phyloP scores from a whole-genome alignment of 1,140 invertebrate genomes.

The Polypedilum pembai region DNA sequence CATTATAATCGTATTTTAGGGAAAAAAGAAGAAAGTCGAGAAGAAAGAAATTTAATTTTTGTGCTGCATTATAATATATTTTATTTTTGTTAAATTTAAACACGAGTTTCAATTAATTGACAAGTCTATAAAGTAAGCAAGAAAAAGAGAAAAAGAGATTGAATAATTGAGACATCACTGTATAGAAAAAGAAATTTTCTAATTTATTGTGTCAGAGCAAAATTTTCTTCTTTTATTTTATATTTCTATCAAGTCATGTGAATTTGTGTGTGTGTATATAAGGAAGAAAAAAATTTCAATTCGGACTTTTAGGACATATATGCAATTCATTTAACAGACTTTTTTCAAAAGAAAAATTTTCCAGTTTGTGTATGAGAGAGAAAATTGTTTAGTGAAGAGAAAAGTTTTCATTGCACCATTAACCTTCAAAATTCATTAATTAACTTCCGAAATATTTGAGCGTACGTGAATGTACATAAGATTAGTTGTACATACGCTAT shows the following conservation, averaged over 20 bases:
- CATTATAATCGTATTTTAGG: conserved; percentile 22
- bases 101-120: background rate
- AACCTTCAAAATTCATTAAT: conserved; percentile 19
- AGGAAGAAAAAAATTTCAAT: no score
- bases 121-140: conserved; percentile 13
- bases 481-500: background rate
- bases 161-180: background rate
- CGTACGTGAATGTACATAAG: background rate
- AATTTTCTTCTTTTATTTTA: no score
- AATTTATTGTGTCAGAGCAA: no score
- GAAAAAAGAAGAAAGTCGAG: no score
- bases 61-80: background rate
- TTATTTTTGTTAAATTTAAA: background rate
- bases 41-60: background rate
- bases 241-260: no score
- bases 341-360: no score
- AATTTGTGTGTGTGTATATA: no score
- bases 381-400: conserved; percentile 2
- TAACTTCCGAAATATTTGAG: background rate
- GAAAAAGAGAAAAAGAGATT: background rate
- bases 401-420: conserved; percentile 11
- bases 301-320: no score
- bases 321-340: no score
- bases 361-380: no score
- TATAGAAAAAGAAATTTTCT: no score